A percentile compares a stretch with the other conserved stretches of the same genome.
These are phyloP conservation scores for Anthoptus insignis DNA, from an alignment of 2,888 invertebrate genomes.

Conservation along the genomic window DNA sequence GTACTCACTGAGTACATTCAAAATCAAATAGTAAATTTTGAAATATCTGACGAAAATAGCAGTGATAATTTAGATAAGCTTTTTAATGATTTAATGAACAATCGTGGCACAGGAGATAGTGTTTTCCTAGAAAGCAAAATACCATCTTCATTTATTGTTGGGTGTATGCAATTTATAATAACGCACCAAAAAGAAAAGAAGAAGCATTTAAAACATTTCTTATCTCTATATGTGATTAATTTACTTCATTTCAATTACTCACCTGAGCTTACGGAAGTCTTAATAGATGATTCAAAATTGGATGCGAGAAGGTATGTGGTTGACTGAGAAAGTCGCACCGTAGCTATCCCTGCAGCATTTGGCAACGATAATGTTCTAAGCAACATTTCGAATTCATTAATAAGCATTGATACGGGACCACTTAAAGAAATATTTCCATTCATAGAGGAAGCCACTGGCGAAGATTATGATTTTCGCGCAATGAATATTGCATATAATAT, in stretches of 20 bases:
- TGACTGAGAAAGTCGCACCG: constrained; percentile 77
- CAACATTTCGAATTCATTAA: constrained; percentile 74
- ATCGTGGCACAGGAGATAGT: constrained; percentile 63
- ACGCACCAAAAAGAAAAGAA: constrained; percentile 64
- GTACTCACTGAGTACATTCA: constrained; percentile 67
- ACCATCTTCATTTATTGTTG: constrained; percentile 77
- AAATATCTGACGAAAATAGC: constrained; percentile 67
- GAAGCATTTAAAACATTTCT: constrained; percentile 70
- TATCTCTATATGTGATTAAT: constrained; percentile 80
- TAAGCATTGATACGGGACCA: constrained; percentile 64
- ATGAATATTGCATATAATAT: constrained; percentile 61
- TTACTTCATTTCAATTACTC: constrained; percentile 88
- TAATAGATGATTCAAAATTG: constrained; percentile 80
- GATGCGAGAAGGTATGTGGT: constrained; percentile 81
- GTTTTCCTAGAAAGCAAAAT: constrained; percentile 73
- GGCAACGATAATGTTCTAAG: constrained; percentile 64
- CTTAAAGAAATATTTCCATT: constrained; percentile 67
- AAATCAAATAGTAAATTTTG: constrained; percentile 71
- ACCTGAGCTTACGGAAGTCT: constrained; percentile 78
- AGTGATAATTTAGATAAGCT: constrained; percentile 67
- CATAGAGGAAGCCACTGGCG: constrained; percentile 54
- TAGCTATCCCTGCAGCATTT: constrained; percentile 64
- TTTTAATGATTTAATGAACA: constrained; percentile 74
- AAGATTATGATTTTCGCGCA: constrained; percentile 59
- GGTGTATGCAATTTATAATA: constrained; percentile 73